phyloP scores from a whole-genome alignment of 2,888 invertebrate genomes.

The Acrobasis consociella region DNA sequence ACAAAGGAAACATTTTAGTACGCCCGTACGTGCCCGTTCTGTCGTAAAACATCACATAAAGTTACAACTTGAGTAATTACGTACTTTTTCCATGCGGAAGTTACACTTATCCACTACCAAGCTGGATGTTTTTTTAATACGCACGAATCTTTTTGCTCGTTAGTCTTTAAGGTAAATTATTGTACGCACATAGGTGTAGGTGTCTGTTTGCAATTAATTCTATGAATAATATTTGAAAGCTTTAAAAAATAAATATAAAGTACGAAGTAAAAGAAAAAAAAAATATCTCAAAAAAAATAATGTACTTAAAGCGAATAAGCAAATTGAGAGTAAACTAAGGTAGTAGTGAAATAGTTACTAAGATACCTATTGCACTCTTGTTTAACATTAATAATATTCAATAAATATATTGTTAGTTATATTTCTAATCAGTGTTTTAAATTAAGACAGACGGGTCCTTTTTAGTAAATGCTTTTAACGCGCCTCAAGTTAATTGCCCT shows the following conservation, averaged over 20 bases:
- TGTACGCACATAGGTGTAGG: neutral
- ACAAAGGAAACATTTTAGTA: conserved; percentile 14
- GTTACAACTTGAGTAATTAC: conserved; percentile 15
- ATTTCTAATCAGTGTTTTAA: neutral
- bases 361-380: too few species aligned
- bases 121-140: neutral
- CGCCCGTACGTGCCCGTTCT: neutral
- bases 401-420: neutral
- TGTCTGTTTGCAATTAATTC: too few species aligned
- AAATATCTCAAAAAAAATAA: too few species aligned
- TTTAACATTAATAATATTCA: too few species aligned
- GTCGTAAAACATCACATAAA: conserved; percentile 19
- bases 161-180: neutral
- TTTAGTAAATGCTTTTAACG: conserved; percentile 4
- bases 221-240: too few species aligned
- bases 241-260: too few species aligned
- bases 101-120: neutral
- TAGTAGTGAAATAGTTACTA: too few species aligned
- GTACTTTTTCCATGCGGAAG: conserved; percentile 12
- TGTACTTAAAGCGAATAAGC: too few species aligned
- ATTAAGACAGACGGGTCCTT: conserved; percentile 9
- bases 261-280: too few species aligned
- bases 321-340: too few species aligned
- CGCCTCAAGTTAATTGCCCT: conserved; percentile 13
- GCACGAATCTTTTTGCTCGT: neutral